Percentiles rank a stretch among this genome's conserved stretches.
Conservation (phyloP, 2,797 vertebrate species). For the Triplophysa yarkandensis region DNA sequence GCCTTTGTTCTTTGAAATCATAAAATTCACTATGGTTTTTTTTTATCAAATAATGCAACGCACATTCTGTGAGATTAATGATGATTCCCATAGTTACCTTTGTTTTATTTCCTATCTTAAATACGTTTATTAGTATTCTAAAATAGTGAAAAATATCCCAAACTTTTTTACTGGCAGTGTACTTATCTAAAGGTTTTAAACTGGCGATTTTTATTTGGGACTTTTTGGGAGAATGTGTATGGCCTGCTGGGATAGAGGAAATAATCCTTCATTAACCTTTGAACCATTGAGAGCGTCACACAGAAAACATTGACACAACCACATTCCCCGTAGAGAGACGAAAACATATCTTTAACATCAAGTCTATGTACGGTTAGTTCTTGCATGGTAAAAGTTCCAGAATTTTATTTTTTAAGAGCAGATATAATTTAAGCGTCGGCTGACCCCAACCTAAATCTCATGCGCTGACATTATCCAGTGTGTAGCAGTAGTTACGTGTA, state of each 20-base stretch:
- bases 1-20: neutral
- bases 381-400: too few species aligned
- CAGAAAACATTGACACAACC: slow-evolving; percentile 19
- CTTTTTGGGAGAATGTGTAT: too few species aligned
- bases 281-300: slow-evolving; percentile 67
- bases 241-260: slow-evolving; percentile 74
- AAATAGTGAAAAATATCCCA: too few species aligned
- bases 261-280: slow-evolving; percentile 82
- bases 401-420: too few species aligned
- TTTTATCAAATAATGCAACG: neutral
- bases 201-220: too few species aligned
- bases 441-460: slow-evolving; percentile 68
- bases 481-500: slow-evolving; percentile 69
- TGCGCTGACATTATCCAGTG: slow-evolving; percentile 78
- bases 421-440: slow-evolving; percentile 67
- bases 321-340: slow-evolving; percentile 11
- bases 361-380: too few species aligned
- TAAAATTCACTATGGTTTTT: neutral
- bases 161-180: too few species aligned
- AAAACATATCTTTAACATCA: neutral
- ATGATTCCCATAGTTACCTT: too few species aligned
- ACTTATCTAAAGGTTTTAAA: too few species aligned
- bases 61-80: neutral
- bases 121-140: too few species aligned
- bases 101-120: too few species aligned